phyloP scores from a whole-genome alignment of 1,140 invertebrate species.

The Drosophila prosaltans region DNA sequence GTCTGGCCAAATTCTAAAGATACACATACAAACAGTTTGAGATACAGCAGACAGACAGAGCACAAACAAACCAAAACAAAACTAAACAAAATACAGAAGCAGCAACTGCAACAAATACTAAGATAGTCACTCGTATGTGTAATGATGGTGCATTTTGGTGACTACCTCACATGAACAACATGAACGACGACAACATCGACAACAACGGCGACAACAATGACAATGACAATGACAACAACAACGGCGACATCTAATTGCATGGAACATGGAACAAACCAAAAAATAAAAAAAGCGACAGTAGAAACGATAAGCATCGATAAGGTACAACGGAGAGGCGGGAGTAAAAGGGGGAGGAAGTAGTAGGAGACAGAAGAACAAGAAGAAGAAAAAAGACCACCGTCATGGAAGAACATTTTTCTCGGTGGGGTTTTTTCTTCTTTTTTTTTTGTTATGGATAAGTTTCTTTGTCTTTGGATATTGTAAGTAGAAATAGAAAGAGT shows the following conservation, averaged over 20 bases:
- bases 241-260: constrained; percentile 9
- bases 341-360: not conserved
- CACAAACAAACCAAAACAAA: constrained; percentile 37
- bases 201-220: not conserved
- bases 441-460: no score
- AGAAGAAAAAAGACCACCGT: not conserved
- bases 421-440: not conserved
- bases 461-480: no score
- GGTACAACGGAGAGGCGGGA: not conserved
- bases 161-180: constrained; percentile 8
- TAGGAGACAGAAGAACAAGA: not conserved
- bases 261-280: not conserved
- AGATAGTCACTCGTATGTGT: not conserved
- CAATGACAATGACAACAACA: not conserved
- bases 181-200: not conserved
- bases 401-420: not conserved
- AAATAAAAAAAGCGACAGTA: not conserved
- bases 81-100: constrained; percentile 18
- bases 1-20: constrained; percentile 70
- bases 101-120: not conserved
- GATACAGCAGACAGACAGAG: constrained; percentile 15
- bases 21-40: constrained; percentile 33
- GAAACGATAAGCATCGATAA: constrained; percentile 7
- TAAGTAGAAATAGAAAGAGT: no score
- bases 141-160: constrained; percentile 6